Evolutionary conservation across 2,888 invertebrate species (phyloP).

Genomic region (Leuctra nigra): DNA sequence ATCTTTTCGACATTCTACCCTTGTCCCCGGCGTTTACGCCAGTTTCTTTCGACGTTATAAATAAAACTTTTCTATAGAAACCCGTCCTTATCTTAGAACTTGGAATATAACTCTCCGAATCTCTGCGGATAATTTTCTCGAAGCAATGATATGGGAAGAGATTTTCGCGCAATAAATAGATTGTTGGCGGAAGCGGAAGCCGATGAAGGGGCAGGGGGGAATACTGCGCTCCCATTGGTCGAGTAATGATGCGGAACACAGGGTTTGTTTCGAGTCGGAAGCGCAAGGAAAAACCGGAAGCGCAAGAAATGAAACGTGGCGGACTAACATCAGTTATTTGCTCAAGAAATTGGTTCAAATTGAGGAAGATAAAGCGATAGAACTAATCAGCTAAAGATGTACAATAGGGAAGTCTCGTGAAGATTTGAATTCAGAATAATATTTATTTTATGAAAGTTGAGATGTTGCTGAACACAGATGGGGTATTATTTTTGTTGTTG

Average conservation of each 20-base stretch:
- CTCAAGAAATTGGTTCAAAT: not conserved
- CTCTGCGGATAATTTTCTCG: no score
- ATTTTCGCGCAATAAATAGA: not conserved
- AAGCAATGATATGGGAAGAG: not conserved
- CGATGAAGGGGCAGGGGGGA: not conserved
- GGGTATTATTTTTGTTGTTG: no score
- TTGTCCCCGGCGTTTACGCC: no score
- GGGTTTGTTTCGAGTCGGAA: not conserved
- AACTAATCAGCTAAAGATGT: no score
- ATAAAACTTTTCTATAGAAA: no score
- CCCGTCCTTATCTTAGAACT: no score
- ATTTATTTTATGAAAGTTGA: no score
- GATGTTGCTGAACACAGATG: no score
- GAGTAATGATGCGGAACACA: constrained; percentile 3
- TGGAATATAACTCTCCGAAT: no score
- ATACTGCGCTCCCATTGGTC: not conserved
- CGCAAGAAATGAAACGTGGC: not conserved
- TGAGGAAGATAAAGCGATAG: constrained; percentile 2
- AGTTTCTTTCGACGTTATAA: no score
- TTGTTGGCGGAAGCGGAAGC: not conserved
- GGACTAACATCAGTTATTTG: not conserved
- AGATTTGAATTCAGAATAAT: no score
- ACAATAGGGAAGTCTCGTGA: no score
- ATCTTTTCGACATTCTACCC: not conserved
- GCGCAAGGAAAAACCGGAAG: not conserved